Evolutionary conservation across 2,797 vertebrate species (phyloP).

Genomic region (Megalops cyprinoides): DNA sequence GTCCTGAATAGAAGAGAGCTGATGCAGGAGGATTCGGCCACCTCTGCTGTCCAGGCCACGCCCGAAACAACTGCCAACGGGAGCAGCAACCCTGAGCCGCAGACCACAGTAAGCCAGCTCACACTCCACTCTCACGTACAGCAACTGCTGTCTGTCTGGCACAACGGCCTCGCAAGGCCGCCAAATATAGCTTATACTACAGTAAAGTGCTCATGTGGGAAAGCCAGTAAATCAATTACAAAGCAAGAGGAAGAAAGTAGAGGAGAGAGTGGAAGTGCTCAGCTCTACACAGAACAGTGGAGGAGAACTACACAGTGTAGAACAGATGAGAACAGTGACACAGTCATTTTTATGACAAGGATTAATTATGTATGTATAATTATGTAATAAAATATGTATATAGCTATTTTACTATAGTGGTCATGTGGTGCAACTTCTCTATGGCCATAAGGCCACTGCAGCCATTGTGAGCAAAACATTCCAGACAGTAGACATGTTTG

Average conservation of each 20-base stretch:
- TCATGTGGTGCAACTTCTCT: too few species aligned
- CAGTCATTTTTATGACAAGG: background rate
- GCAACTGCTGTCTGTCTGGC: conserved; percentile 9
- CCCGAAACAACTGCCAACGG: conserved; percentile 41
- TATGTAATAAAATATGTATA: background rate
- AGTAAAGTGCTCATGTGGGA: conserved; percentile 45
- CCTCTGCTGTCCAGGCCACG: conserved; percentile 39
- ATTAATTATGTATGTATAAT: too few species aligned
- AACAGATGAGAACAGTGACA: background rate
- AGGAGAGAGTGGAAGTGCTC: conserved; percentile 14
- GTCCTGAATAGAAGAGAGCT: conserved; percentile 80
- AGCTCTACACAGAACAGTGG: background rate
- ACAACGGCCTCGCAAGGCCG: conserved; percentile 41
- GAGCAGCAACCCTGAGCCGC: conserved; percentile 58
- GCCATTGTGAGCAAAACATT: too few species aligned
- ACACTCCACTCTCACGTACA: conserved; percentile 3
- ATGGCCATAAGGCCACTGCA: too few species aligned
- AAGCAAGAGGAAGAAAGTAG: background rate
- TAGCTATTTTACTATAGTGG: background rate
- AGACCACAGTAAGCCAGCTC: conserved; percentile 68
- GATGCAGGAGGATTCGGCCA: conserved; percentile 60
- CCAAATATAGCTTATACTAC: conserved; percentile 38
- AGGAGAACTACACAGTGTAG: background rate
- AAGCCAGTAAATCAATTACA: conserved; percentile 48
- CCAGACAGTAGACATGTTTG: too few species aligned